Base-by-base conservation (phyloP, 1,140 invertebrate genomes). In the Nymphalis io region DNA sequence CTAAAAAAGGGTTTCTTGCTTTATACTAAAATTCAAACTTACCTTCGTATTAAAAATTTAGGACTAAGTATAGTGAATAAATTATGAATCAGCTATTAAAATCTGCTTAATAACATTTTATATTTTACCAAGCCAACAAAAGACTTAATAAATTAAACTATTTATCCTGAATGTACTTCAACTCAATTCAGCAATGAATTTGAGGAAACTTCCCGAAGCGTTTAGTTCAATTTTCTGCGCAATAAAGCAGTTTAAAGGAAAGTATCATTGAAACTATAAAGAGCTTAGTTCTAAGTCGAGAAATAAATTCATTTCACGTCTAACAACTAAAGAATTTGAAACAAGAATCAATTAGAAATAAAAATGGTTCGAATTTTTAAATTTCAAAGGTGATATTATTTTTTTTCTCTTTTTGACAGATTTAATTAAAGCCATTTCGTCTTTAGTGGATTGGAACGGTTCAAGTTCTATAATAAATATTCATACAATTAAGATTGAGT, bases 181-280 rank as follows among this genome's bases (percentile, higher is more conserved):
- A 44, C 12, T 66, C 23, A 33, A 59, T 59, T 66, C 55, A 27
- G 55, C 27, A 59, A 46, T 66, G 42, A 65, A 65, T 65, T 55
- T 61, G 42, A 61, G 42, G 60, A 46, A 65, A 57, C 20, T 38
- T 57, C 62, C 46, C 51, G 16, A 23, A 65, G 23, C 64, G 42
- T 59, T 48, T 66, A 66, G 53, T 48, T 15, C 64, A 59, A 66
- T 66, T 66, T 46, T 46, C 27, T 46, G 23, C 16, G 13, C 42
- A 38, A 60, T 60, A 60, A 60, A 60, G 42, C 33, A 20, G 38
- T 39, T 67, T 60, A 46, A 67, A 60, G 11, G 40, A 67, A 60
- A 67, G 44, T 18, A 60, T 67, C 65, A 60, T 67, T 67, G 58
- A 67, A 67, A 60, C 42, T 48, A 38, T 60, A 58, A 44, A 38